These are phyloP conservation scores for Oreotrochilus melanogaster DNA, from an alignment of 2,113 vertebrate genomes.

Conservation along the genomic window DNA sequence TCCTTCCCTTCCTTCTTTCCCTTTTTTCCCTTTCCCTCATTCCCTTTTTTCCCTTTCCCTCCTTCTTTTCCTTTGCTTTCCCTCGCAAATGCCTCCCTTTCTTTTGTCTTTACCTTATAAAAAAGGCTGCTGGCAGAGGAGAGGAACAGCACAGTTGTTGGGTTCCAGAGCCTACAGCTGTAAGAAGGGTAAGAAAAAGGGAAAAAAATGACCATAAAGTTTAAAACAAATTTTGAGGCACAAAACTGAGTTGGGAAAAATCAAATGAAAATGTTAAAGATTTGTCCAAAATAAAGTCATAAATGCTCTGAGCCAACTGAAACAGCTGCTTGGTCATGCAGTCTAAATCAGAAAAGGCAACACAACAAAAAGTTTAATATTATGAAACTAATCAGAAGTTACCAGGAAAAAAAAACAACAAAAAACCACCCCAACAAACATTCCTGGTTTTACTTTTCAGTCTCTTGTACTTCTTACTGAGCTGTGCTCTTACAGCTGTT, in stretches of 20 bases:
- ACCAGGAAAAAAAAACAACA: background rate
- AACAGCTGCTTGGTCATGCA: slow-evolving; percentile 81
- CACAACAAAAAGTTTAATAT: slow-evolving; percentile 56
- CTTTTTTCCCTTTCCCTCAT: background rate
- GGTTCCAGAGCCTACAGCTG: slow-evolving; percentile 75
- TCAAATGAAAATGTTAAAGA: slow-evolving; percentile 80
- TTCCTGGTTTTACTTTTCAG: background rate
- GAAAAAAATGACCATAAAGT: slow-evolving; percentile 76
- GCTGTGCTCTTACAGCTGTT: background rate
- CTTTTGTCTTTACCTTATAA: slow-evolving; percentile 30
- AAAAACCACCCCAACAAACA: background rate
- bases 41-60: background rate
- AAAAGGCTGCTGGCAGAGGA: slow-evolving; percentile 33
- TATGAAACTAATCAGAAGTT: slow-evolving; percentile 53
- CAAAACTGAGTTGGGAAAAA: slow-evolving; percentile 77
- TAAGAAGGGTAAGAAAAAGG: slow-evolving; percentile 38
- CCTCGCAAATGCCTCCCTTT: slow-evolving; percentile 18
- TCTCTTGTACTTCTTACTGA: background rate
- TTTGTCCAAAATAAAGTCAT: slow-evolving; percentile 85
- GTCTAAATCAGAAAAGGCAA: slow-evolving; percentile 71
- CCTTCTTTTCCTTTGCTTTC: background rate
- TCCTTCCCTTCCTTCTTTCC: background rate
- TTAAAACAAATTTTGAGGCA: slow-evolving; percentile 84
- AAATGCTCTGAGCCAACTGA: slow-evolving; percentile 77
- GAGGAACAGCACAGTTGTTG: slow-evolving; percentile 54